Evolutionary conservation across 2,797 vertebrate genomes (phyloP).

Genomic region (Melanotaenia parkinsoni): DNA sequence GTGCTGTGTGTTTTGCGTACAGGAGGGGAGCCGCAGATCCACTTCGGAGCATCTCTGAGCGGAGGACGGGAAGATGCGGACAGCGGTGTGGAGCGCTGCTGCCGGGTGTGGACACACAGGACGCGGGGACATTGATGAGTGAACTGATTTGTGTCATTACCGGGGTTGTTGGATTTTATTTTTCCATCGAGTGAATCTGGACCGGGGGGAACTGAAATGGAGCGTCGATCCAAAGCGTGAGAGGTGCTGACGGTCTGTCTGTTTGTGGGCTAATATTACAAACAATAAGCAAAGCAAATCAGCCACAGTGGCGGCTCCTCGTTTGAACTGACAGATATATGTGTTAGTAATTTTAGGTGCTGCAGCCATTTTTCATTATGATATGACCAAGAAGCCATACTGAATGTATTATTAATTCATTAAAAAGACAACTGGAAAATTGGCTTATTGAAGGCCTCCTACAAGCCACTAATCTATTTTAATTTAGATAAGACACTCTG

Average conservation of each 20-base stretch:
- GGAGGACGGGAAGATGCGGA: constrained; percentile 53
- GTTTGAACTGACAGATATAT: neutral
- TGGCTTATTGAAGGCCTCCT: constrained; percentile 31
- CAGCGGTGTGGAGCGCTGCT: constrained; percentile 37
- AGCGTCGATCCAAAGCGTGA: constrained; percentile 66
- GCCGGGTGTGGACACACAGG: constrained; percentile 8
- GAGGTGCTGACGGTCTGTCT: constrained; percentile 51
- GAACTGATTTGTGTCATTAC: constrained; percentile 21
- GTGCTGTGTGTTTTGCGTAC: constrained; percentile 27
- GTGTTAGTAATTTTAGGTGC: neutral
- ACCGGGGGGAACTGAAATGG: constrained; percentile 54
- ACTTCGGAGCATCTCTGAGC: constrained; percentile 62
- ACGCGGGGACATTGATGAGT: constrained; percentile 27
- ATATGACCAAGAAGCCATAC: constrained; percentile 35
- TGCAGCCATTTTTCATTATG: constrained; percentile 18
- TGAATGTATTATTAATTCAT: constrained; percentile 47
- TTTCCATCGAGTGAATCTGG: constrained; percentile 32
- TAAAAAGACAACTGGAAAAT: constrained; percentile 5
- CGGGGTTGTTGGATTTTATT: constrained; percentile 26
- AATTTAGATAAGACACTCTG: neutral
- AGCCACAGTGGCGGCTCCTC: constrained; percentile 14
- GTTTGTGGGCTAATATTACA: constrained; percentile 31
- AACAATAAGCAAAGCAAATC: constrained; percentile 53
- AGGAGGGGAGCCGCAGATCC: constrained; percentile 40
- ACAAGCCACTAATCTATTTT: neutral